Conservation (phyloP, 2,888 invertebrate species). For the Drosophila testacea region DNA sequence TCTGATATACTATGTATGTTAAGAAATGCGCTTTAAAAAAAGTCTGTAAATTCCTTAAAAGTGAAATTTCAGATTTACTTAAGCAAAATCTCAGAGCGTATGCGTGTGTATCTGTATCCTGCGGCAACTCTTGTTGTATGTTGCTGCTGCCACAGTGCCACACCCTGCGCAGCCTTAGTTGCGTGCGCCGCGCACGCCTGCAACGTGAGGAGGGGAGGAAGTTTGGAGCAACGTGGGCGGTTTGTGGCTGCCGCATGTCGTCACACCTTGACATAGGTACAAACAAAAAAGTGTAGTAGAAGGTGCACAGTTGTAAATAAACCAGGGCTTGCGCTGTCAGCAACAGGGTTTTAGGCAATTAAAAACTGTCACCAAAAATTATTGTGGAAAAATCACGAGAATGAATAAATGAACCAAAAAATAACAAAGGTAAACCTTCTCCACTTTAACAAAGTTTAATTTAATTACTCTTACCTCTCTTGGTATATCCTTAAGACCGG, state of each 20-base stretch:
- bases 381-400: slow-evolving; percentile 2
- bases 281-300: not conserved
- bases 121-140: slow-evolving; percentile 31
- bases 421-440: not conserved
- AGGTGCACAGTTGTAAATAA: slow-evolving; percentile 1
- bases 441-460: not conserved
- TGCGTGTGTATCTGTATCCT: slow-evolving; percentile 33
- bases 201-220: slow-evolving; percentile 5
- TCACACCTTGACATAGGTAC: slow-evolving; percentile 43
- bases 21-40: not conserved
- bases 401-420: slow-evolving; percentile 4
- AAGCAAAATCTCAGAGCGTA: not conserved
- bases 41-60: slow-evolving; percentile 6
- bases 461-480: not conserved
- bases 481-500: not conserved
- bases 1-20: not conserved
- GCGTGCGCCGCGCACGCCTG: slow-evolving; percentile 40
- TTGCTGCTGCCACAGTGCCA: slow-evolving; percentile 57
- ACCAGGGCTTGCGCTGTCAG: slow-evolving; percentile 8
- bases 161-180: slow-evolving; percentile 59
- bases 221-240: not conserved
- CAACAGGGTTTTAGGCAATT: slow-evolving; percentile 9
- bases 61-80: slow-evolving; percentile 11
- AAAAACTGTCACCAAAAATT: slow-evolving; percentile 9
- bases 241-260: slow-evolving; percentile 39